Evolutionary conservation across 1,140 invertebrate genomes (phyloP).

Genomic region (Lordiphosa stackelbergi): DNA sequence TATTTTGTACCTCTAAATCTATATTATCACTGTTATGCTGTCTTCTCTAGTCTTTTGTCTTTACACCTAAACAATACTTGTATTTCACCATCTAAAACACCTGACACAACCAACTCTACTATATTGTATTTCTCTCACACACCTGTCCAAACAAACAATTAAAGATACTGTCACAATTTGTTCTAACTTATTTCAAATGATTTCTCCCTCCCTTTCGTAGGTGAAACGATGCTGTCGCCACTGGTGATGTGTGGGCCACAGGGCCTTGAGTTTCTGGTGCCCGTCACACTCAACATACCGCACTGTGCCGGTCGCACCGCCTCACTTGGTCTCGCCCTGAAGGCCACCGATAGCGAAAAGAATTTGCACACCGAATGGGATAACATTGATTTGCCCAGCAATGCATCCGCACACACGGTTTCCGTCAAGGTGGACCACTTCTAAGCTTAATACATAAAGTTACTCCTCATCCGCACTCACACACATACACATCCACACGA

Average conservation of each 20-base stretch:
- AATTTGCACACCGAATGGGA: constrained; percentile 85
- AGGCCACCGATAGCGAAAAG: constrained; percentile 88
- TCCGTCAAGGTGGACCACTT: constrained; percentile 94
- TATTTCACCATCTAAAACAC: constrained; percentile 21
- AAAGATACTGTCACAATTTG: background rate
- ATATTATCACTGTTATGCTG: constrained; percentile 9
- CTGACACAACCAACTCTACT: constrained; percentile 4
- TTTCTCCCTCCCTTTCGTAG: constrained; percentile 77
- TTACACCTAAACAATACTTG: background rate
- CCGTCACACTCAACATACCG: constrained; percentile 90
- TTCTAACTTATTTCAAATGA: no score
- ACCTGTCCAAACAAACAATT: background rate
- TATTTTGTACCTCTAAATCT: no score
- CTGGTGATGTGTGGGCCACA: constrained; percentile 97
- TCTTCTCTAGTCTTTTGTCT: background rate
- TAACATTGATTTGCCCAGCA: constrained; percentile 85
- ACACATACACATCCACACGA: constrained; percentile 20
- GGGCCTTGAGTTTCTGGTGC: constrained; percentile 90
- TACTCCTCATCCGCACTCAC: constrained; percentile 23
- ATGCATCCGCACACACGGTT: constrained; percentile 89
- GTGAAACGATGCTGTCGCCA: constrained; percentile 94
- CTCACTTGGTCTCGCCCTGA: constrained; percentile 84
- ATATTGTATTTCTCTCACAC: background rate
- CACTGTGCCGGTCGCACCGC: constrained; percentile 86
- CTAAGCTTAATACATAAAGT: constrained; percentile 74